These are phyloP conservation scores for Hypocryptadius cinnamomeus DNA, from an alignment of 2,113 vertebrate genomes.

Conservation along the genomic window DNA sequence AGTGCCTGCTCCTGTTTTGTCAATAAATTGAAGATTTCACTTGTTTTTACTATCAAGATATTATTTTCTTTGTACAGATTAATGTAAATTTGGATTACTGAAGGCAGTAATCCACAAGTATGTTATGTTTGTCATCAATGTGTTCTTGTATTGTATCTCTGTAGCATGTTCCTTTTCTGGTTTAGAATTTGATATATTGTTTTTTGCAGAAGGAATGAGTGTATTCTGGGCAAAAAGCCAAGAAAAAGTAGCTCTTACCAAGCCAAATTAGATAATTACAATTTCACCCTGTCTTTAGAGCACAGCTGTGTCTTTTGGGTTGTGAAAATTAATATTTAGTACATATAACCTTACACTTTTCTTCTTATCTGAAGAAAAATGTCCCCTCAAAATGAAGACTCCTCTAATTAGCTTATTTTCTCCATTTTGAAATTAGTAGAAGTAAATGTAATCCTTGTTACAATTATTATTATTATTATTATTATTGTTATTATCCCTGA, in stretches of 20 bases:
- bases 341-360: slow-evolving; percentile 1
- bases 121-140: background rate
- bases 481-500: background rate
- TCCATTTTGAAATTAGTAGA: background rate
- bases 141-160: background rate
- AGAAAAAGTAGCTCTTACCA: slow-evolving; percentile 11
- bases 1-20: background rate
- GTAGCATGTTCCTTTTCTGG: background rate
- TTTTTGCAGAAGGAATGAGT: slow-evolving; percentile 30
- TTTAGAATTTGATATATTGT: background rate
- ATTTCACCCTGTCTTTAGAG: slow-evolving; percentile 34
- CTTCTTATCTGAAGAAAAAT: slow-evolving; percentile 34
- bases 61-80: background rate
- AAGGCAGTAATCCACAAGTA: background rate
- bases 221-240: slow-evolving; percentile 39
- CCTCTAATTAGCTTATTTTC: background rate
- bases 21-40: background rate
- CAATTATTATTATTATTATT: background rate
- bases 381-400: background rate
- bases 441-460: background rate
- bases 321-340: slow-evolving; percentile 28
- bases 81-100: background rate
- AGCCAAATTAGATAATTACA: slow-evolving; percentile 24
- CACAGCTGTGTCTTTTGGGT: slow-evolving; percentile 10
- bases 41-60: background rate